Percentiles rank a stretch among this genome's conserved stretches.
Evolutionary conservation across 2,797 vertebrate species (phyloP).

Genomic region (Rhinatrema bivittatum): DNA sequence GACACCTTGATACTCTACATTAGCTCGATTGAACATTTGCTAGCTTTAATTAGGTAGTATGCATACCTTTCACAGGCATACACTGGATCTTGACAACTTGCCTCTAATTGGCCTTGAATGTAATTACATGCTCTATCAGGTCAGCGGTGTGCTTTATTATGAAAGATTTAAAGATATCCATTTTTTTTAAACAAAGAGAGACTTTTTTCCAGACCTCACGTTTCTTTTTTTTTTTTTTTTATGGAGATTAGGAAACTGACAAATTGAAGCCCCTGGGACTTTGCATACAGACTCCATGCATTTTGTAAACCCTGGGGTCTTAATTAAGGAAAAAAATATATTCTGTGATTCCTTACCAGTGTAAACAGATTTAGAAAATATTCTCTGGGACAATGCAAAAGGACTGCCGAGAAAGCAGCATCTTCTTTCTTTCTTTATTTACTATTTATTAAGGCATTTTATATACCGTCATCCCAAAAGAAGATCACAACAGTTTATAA

Average conservation of each 20-base stretch:
- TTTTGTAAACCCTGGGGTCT: constrained; percentile 52
- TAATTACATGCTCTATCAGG: constrained; percentile 11
- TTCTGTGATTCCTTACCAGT: constrained; percentile 47
- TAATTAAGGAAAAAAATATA: constrained; percentile 63
- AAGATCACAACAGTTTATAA: too few species aligned
- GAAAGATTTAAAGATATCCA: constrained; percentile 2
- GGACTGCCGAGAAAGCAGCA: constrained; percentile 28
- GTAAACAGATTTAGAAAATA: constrained; percentile 59
- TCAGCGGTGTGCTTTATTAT: not conserved
- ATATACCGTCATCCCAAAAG: too few species aligned
- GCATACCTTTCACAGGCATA: not conserved
- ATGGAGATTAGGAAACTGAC: constrained; percentile 56
- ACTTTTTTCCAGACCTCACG: constrained; percentile 29
- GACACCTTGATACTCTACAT: too few species aligned
- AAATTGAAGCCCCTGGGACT: constrained; percentile 55
- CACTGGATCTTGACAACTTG: too few species aligned
- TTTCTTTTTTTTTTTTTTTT: constrained; percentile 55
- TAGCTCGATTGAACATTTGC: too few species aligned
- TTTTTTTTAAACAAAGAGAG: constrained; percentile 25
- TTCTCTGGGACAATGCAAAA: constrained; percentile 37
- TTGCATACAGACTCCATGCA: constrained; percentile 34
- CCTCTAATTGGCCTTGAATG: too few species aligned
- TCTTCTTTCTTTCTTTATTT: too few species aligned
- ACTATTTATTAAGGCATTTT: too few species aligned
- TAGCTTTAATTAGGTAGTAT: too few species aligned